Percentiles rank a stretch among this genome's conserved stretches.
Conservation (phyloP, 2,797 vertebrate genomes). For the Propithecus perrieri region DNA sequence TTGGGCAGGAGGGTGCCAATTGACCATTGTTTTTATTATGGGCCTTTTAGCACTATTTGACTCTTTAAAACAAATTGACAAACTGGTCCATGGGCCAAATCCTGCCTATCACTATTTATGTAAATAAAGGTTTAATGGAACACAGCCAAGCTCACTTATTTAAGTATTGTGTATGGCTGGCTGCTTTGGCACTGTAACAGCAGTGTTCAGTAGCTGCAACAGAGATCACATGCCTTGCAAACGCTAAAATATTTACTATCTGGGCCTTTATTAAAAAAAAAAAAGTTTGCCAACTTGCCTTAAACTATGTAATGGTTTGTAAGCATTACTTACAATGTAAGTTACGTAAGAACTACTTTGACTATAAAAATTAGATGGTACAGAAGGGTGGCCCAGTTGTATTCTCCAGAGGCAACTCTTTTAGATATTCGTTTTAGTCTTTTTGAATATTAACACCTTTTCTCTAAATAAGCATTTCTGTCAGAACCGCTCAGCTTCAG, state of each 20-base stretch:
- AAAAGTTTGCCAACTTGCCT: neutral
- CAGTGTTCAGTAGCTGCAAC: neutral
- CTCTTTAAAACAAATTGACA: neutral
- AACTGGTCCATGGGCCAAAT: neutral
- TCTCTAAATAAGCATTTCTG: neutral
- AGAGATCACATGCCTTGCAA: neutral
- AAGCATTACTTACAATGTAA: neutral
- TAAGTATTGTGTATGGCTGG: accelerated
- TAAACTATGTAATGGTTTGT: neutral
- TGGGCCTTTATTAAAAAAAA: neutral
- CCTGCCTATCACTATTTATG: neutral
- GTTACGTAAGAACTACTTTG: neutral
- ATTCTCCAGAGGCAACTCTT: neutral
- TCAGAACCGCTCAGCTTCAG: neutral
- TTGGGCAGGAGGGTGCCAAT: accelerated
- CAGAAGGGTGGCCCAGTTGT: neutral
- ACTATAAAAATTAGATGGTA: neutral
- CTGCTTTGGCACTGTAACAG: neutral
- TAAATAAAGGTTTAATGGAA: neutral
- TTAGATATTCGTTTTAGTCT: neutral
- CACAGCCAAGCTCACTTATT: neutral
- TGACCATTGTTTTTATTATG: neutral
- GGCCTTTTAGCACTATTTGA: neutral
- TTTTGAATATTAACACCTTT: neutral
- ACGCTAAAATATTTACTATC: neutral